A percentile compares a stretch with the other conserved stretches of the same genome.
Conservation (phyloP, 2,797 vertebrate species). For the Trichosurus vulpecula region DNA sequence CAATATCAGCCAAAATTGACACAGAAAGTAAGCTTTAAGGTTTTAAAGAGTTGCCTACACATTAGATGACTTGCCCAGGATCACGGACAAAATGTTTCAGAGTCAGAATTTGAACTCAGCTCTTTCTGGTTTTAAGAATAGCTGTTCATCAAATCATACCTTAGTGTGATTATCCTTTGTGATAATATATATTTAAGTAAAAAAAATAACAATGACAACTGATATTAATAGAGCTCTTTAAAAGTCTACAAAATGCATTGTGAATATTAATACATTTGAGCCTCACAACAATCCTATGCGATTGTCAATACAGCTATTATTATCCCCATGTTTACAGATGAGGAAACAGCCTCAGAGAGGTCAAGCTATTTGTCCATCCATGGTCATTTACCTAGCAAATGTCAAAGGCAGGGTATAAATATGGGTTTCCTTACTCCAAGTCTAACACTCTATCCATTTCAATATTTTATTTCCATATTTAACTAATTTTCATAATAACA, state of each 20-base stretch:
- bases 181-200: background rate
- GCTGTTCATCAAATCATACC: background rate
- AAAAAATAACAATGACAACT: background rate
- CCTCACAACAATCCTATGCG: background rate
- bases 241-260: background rate
- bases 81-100: background rate
- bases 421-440: background rate
- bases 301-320: background rate
- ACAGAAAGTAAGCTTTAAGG: constrained; percentile 61
- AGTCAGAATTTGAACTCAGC: background rate
- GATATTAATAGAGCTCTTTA: background rate
- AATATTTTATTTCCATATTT: constrained; percentile 2
- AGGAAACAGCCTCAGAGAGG: background rate
- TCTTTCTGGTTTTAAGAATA: background rate
- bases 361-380: background rate
- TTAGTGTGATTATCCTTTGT: background rate
- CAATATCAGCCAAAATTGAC: background rate
- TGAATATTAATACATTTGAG: background rate
- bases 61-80: background rate
- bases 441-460: background rate
- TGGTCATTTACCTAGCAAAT: background rate
- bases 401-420: background rate
- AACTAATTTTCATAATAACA: constrained; percentile 49
- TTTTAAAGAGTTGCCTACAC: background rate
- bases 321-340: background rate